Evolutionary conservation across 2,888 invertebrate species (phyloP), one percentile per base, ranked within the genome.

Genomic region (Drosophila ezoana): DNA sequence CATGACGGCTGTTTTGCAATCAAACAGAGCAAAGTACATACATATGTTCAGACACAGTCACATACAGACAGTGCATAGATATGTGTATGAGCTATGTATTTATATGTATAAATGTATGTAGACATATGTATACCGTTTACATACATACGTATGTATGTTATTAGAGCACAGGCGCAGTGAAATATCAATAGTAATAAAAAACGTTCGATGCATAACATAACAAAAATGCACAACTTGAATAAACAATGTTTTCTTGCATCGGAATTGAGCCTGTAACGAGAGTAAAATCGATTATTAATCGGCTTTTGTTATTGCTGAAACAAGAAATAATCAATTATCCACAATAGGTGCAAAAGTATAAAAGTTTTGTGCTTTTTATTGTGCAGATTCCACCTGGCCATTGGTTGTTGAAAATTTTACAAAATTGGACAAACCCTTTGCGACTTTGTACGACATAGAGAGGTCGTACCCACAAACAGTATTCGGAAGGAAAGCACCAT

Each of bases 381-480:
- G 41, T 61, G 38, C 59, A 87, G 88, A 83, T 87, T 84, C 69
- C 76, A 68, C 54, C 67, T 64, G 62, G 63, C 64, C 51, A 47
- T 75, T 72, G 68, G 70, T 79, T 77, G 66, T 64, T 74, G 61
- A 80, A 83, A 87, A 84, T 54, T 69, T 71, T 78, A 74, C 90
- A 90, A 90, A 90, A 90, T 90, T 90, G 90, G 90, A 87, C 90
- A 90, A 87, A 86, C 87, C 80, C 90, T 90, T 74, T 90, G 90
- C 59, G 90, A 90, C 74, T 90, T 90, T 71, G 90, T 90, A 85
- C 90, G 90, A 84, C 90, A 90, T 74, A 88, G 86, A 72, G 89
- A 87, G 76, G 90, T 90, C 90, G 90, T 90, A 90, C 90, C 89
- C 48, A 38, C 79, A 63, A 79, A 76, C 79, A 85, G 80, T 88